phyloP scores from a whole-genome alignment of 2,797 vertebrate genomes.

The Peromyscus eremicus region DNA sequence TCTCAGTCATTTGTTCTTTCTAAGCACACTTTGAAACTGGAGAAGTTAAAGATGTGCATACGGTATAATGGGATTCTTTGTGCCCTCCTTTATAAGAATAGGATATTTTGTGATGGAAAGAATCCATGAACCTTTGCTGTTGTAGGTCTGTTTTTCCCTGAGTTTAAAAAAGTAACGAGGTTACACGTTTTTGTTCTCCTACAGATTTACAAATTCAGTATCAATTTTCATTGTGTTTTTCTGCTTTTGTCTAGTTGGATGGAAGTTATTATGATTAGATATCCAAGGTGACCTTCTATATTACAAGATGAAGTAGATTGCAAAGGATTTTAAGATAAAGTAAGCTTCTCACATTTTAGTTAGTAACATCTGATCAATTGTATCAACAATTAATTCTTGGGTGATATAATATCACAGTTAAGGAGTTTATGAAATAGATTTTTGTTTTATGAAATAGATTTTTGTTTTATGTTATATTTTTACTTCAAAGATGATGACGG shows the following conservation, averaged over 20 bases:
- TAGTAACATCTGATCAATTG: conserved; percentile 38
- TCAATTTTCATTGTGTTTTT: conserved; percentile 59
- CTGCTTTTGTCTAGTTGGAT: conserved; percentile 51
- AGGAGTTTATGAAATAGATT: conserved; percentile 70
- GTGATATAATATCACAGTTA: conserved; percentile 53
- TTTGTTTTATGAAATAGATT: conserved; percentile 71
- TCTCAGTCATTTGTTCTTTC: conserved; percentile 87
- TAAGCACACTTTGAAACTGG: conserved; percentile 86
- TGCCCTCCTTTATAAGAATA: conserved; percentile 78
- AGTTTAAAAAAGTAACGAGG: conserved; percentile 61
- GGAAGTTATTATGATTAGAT: conserved; percentile 66
- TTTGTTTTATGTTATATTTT: conserved; percentile 62
- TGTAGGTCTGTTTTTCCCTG: conserved; percentile 51
- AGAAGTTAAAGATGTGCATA: conserved; percentile 86
- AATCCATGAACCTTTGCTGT: conserved; percentile 76
- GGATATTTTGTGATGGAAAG: conserved; percentile 80
- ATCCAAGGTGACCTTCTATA: conserved; percentile 70
- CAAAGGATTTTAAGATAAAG: conserved; percentile 60
- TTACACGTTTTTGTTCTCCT: conserved; percentile 63
- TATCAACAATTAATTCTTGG: conserved; percentile 9
- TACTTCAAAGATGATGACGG: conserved; percentile 68
- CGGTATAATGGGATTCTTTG: conserved; percentile 85
- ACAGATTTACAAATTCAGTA: conserved; percentile 76
- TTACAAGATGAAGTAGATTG: conserved; percentile 68
- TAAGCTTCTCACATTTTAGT: conserved; percentile 56